Evolutionary conservation across 2,113 vertebrate genomes (phyloP).

Genomic region (Lethenteron camtschaticum): DNA sequence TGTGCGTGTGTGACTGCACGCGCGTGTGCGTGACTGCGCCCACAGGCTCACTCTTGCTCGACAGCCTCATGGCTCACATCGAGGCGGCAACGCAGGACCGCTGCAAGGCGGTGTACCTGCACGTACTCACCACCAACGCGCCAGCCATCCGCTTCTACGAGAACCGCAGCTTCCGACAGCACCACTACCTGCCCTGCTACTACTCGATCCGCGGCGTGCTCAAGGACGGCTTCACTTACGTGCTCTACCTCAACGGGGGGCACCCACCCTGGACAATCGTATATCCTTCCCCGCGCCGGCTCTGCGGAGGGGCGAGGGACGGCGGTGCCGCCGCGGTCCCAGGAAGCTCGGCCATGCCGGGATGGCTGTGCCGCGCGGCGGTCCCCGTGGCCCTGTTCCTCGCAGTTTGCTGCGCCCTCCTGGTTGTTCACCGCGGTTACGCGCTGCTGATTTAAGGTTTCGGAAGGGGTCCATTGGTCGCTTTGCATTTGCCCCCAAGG

Average conservation of each 20-base stretch:
- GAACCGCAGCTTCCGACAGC: slow-evolving; percentile 92
- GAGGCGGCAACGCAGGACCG: slow-evolving; percentile 82
- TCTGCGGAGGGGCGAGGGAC: neutral
- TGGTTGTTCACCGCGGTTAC: neutral
- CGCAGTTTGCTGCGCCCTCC: neutral
- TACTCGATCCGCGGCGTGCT: slow-evolving; percentile 93
- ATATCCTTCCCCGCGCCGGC: slow-evolving; percentile 50
- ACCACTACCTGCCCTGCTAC: slow-evolving; percentile 95
- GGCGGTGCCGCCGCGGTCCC: neutral
- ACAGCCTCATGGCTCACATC: slow-evolving; percentile 94
- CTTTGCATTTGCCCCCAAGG: too few species aligned
- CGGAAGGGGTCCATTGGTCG: too few species aligned
- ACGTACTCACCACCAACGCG: slow-evolving; percentile 88
- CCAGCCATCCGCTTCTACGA: slow-evolving; percentile 93
- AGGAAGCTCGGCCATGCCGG: neutral
- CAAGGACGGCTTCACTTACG: slow-evolving; percentile 92
- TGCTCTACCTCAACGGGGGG: slow-evolving; percentile 85
- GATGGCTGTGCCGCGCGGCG: rapidly evolving
- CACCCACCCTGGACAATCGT: slow-evolving; percentile 95
- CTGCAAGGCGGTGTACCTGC: slow-evolving; percentile 95
- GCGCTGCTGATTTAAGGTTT: too few species aligned
- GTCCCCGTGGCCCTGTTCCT: neutral
- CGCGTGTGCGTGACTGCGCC: neutral
- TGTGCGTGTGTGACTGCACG: neutral
- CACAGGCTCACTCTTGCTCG: slow-evolving; percentile 72